Evolutionary conservation across 2,113 vertebrate species (phyloP).

Genomic region (Porphyrio hochstetteri): DNA sequence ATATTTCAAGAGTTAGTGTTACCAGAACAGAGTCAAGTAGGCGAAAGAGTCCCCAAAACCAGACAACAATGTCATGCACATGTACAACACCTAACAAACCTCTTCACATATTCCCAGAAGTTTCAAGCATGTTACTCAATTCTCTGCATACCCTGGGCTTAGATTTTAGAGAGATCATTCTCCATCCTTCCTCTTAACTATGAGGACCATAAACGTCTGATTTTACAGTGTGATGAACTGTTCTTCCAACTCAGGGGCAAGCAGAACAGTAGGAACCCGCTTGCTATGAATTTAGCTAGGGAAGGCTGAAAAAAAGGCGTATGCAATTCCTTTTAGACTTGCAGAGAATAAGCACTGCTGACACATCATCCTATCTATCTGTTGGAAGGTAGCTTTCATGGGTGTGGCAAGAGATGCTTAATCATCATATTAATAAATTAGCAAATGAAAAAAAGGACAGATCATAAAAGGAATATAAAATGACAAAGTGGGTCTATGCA

Average conservation of each 20-base stretch:
- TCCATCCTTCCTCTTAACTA: not conserved
- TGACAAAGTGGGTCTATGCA: not conserved
- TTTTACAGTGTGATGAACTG: not conserved
- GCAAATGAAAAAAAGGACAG: not conserved
- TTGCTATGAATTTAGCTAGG: not conserved
- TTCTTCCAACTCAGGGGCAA: not conserved
- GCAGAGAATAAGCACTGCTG: conserved; percentile 21
- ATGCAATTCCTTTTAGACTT: not conserved
- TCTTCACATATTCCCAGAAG: not conserved
- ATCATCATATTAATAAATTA: not conserved
- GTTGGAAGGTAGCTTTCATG: conserved; percentile 15
- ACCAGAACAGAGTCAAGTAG: not conserved
- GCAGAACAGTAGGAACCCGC: not conserved
- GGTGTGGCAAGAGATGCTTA: not conserved
- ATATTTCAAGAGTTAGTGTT: not conserved
- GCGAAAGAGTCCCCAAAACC: too few relatives aligned
- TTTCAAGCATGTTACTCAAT: not conserved
- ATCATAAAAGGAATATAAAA: not conserved
- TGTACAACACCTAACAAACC: not conserved
- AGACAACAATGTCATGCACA: fast-evolving
- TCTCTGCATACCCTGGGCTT: not conserved
- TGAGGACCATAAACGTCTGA: not conserved
- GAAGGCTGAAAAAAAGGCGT: not conserved
- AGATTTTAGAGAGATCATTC: not conserved
- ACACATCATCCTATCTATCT: not conserved